phyloP scores from a whole-genome alignment of 1,140 invertebrate species.

The Danaus plexippus region DNA sequence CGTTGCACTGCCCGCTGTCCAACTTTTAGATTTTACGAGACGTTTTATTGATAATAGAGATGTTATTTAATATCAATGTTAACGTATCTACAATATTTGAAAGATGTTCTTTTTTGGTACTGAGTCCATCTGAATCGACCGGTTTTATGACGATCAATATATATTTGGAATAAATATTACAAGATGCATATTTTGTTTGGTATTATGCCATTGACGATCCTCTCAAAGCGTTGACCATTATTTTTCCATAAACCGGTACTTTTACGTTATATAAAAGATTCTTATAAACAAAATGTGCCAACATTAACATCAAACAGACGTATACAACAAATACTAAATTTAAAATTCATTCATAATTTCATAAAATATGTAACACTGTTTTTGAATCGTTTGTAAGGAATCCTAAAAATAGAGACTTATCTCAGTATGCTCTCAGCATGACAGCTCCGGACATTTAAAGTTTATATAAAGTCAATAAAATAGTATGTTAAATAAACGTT shows the following conservation, averaged over 20 bases:
- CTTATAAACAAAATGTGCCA: no score
- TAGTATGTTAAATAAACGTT: slow-evolving; percentile 7
- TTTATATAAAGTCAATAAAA: slow-evolving; percentile 10
- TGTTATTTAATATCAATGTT: slow-evolving; percentile 67
- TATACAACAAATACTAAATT: no score
- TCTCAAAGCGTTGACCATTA: slow-evolving; percentile 6
- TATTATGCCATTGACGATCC: slow-evolving; percentile 8
- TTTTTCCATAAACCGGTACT: no score
- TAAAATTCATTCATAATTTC: no score
- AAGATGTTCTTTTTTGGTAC: slow-evolving; percentile 25
- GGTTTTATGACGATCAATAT: slow-evolving; percentile 44
- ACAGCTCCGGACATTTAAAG: background rate
- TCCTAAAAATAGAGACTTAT: background rate
- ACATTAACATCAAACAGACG: no score
- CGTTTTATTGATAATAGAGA: slow-evolving; percentile 64
- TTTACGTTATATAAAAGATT: no score
- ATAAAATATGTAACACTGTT: background rate
- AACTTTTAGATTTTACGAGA: slow-evolving; percentile 44
- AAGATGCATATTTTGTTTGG: slow-evolving; percentile 13
- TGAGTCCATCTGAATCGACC: slow-evolving; percentile 22
- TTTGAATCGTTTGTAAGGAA: slow-evolving; percentile 1
- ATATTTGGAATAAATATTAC: slow-evolving; percentile 40
- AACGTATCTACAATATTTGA: slow-evolving; percentile 52
- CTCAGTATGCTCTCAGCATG: slow-evolving; percentile 13
- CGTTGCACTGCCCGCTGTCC: slow-evolving; percentile 23